These are phyloP conservation scores for Cosmia pyralina DNA, from an alignment of 2,888 invertebrate species.

Conservation along the genomic window DNA sequence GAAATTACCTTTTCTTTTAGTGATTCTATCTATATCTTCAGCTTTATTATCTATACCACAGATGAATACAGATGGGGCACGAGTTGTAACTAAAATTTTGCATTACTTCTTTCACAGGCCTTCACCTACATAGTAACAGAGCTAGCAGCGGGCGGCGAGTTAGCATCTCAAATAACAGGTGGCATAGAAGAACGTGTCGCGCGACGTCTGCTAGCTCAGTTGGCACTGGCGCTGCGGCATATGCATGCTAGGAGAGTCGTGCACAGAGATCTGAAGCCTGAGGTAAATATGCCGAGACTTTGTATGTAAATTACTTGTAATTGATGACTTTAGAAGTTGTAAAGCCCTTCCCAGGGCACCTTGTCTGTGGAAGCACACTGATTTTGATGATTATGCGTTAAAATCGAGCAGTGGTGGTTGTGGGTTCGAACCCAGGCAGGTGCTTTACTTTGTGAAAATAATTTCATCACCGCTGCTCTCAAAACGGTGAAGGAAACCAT, in stretches of 20 bases:
- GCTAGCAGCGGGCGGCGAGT: conserved; percentile 95
- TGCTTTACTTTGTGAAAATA: no score
- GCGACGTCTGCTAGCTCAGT: conserved; percentile 94
- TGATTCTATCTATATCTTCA: no score
- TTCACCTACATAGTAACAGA: conserved; percentile 98
- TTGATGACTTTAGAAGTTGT: no score
- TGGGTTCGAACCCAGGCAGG: no score
- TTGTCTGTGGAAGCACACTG: neutral
- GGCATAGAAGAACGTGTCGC: conserved; percentile 95
- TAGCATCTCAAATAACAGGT: conserved; percentile 88
- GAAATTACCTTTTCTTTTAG: no score
- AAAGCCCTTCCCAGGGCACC: no score
- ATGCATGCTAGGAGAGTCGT: conserved; percentile 96
- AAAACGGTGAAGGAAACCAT: no score
- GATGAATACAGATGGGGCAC: no score
- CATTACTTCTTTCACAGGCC: conserved; percentile 79
- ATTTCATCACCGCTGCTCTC: no score
- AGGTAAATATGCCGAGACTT: conserved; percentile 87
- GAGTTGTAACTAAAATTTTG: neutral
- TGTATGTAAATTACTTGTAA: neutral
- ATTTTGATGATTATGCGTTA: neutral
- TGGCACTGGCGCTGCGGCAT: conserved; percentile 95
- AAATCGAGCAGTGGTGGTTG: no score
- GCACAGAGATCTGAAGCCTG: conserved; percentile 98
- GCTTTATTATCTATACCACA: no score